phyloP scores from a whole-genome alignment of 2,888 invertebrate genomes.

The Tiphia femorata region DNA sequence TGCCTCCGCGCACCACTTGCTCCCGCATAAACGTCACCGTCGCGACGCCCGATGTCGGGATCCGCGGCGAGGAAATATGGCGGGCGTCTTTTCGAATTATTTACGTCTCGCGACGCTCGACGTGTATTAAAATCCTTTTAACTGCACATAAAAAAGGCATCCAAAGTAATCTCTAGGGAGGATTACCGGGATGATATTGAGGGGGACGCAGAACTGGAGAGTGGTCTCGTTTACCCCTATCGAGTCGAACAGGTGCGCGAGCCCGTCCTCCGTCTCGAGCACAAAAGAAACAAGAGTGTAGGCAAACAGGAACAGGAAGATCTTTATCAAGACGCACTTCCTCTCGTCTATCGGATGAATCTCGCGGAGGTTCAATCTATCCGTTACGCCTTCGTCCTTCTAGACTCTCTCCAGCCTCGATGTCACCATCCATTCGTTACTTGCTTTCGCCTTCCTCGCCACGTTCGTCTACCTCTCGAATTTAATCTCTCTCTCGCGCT shows the following conservation, averaged over 20 bases:
- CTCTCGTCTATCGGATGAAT: too few relatives aligned
- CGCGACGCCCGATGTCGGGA: slow-evolving; percentile 4
- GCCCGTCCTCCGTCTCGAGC: neutral
- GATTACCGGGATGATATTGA: too few relatives aligned
- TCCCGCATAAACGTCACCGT: neutral
- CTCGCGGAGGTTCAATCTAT: too few relatives aligned
- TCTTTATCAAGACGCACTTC: too few relatives aligned
- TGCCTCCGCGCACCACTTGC: neutral
- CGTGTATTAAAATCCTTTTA: slow-evolving; percentile 62
- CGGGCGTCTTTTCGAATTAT: slow-evolving; percentile 52
- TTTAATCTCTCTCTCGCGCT: slow-evolving; percentile 35
- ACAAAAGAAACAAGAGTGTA: neutral
- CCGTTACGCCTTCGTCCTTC: neutral
- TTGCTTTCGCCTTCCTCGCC: neutral
- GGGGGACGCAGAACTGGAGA: too few relatives aligned
- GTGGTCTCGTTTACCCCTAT: slow-evolving; percentile 24
- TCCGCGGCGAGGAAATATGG: slow-evolving; percentile 37
- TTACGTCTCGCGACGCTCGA: slow-evolving; percentile 38
- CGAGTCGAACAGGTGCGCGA: slow-evolving; percentile 7
- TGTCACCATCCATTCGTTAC: neutral
- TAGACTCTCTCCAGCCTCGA: neutral
- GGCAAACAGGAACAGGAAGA: too few relatives aligned
- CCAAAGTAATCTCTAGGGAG: slow-evolving; percentile 49
- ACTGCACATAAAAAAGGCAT: slow-evolving; percentile 58
- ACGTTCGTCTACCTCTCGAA: slow-evolving; percentile 15